Evolutionary conservation across 1,140 invertebrate genomes (phyloP).

Genomic region (Drosophila lacertosa): DNA sequence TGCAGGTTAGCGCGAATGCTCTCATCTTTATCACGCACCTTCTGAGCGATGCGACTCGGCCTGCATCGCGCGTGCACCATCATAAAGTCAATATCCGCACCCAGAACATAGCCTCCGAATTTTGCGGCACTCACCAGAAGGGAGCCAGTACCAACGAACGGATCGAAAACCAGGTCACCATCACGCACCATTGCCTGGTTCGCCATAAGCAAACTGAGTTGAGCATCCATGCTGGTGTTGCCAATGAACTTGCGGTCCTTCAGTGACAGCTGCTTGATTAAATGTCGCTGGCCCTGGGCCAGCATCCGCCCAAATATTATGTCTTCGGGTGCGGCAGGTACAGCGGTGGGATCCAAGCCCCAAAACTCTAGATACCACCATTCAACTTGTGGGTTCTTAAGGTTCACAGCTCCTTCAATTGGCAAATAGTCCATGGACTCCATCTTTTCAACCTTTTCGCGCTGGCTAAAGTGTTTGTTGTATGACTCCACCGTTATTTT

Average conservation of each 20-base stretch:
- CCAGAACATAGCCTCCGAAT: conserved; percentile 95
- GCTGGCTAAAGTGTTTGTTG: conserved; percentile 91
- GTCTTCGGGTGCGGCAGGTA: conserved; percentile 89
- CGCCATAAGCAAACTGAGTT: conserved; percentile 95
- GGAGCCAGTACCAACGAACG: conserved; percentile 97
- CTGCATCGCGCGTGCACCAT: conserved; percentile 95
- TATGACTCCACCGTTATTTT: conserved; percentile 95
- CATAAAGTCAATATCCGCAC: conserved; percentile 96
- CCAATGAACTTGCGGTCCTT: conserved; percentile 97
- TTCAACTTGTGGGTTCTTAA: conserved; percentile 92
- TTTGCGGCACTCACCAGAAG: conserved; percentile 95
- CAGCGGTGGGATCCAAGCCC: conserved; percentile 90
- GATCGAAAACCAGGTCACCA: conserved; percentile 93
- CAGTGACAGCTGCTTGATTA: conserved; percentile 91
- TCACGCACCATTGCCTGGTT: conserved; percentile 93
- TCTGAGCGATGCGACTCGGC: conserved; percentile 90
- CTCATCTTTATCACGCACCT: conserved; percentile 92
- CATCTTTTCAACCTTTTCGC: conserved; percentile 93
- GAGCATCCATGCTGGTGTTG: conserved; percentile 98
- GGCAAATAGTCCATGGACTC: conserved; percentile 94
- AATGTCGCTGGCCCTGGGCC: conserved; percentile 91
- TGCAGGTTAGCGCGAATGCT: conserved; percentile 93
- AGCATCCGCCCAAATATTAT: conserved; percentile 94
- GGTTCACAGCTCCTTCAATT: conserved; percentile 90
- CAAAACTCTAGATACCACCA: conserved; percentile 95